Percentiles rank a stretch among this genome's conserved stretches.
Evolutionary conservation across 2,888 invertebrate genomes (phyloP).

Genomic region (Macrophya alboannulata): DNA sequence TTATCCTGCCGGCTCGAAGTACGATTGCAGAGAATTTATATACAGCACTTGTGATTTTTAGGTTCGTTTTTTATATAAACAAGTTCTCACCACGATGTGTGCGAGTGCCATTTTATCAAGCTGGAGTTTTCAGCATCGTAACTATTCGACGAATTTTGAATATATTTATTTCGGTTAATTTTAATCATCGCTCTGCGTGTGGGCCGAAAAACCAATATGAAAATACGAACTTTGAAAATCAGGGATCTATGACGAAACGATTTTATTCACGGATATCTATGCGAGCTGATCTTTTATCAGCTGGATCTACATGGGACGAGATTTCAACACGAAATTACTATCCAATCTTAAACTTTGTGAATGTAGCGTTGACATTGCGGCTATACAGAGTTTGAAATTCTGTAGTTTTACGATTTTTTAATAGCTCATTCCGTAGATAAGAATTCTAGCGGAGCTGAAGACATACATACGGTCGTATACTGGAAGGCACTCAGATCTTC

Average conservation of each 20-base stretch:
- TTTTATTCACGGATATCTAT: neutral
- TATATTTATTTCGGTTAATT: neutral
- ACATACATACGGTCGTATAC: constrained; percentile 10
- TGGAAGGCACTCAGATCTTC: constrained; percentile 16
- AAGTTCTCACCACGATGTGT: neutral
- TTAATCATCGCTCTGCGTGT: neutral
- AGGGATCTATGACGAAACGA: neutral
- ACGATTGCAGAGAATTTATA: neutral
- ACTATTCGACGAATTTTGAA: neutral
- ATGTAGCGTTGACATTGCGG: neutral
- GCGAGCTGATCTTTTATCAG: neutral
- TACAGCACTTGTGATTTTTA: neutral
- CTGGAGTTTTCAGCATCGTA: neutral
- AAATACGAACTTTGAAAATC: neutral
- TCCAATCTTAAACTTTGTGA: constrained; percentile 15
- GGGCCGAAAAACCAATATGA: neutral
- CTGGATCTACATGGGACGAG: neutral
- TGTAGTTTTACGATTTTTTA: constrained; percentile 28
- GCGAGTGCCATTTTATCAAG: neutral
- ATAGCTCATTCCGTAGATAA: constrained; percentile 35
- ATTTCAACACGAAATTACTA: neutral
- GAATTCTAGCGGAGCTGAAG: constrained; percentile 18
- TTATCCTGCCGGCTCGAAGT: neutral
- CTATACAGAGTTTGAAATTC: neutral
- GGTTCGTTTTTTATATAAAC: neutral